A percentile compares a stretch with the other conserved stretches of the same genome.
Conservation (phyloP, 2,888 invertebrate genomes). For the Meiosimyza platycephala region DNA sequence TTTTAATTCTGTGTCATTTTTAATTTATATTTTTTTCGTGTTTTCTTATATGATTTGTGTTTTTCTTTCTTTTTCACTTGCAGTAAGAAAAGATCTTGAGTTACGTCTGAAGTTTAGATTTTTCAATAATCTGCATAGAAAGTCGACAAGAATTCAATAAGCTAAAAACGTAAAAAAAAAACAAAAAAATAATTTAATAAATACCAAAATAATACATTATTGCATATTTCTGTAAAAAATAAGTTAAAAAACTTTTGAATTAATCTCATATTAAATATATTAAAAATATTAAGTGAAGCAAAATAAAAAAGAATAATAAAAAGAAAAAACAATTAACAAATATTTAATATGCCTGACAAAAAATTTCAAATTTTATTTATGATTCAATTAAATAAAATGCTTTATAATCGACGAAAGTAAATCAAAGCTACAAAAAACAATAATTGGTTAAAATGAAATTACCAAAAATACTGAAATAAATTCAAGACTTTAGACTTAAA, state of each 20-base stretch:
- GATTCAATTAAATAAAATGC: constrained; percentile 37
- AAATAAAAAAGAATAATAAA: constrained; percentile 44
- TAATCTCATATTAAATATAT: constrained; percentile 31
- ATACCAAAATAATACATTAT: constrained; percentile 47
- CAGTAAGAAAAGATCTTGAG: constrained; percentile 97
- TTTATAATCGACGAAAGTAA: constrained; percentile 36
- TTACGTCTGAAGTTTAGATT: constrained; percentile 95
- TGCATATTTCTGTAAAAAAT: constrained; percentile 47
- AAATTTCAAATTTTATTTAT: constrained; percentile 29
- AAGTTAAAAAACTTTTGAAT: constrained; percentile 40
- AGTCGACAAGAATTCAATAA: constrained; percentile 89
- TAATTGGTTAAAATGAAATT: constrained; percentile 23
- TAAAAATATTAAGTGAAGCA: constrained; percentile 28
- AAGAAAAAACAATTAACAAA: constrained; percentile 49
- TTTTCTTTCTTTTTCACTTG: constrained; percentile 55
- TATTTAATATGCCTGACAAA: constrained; percentile 29
- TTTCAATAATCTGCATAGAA: constrained; percentile 92
- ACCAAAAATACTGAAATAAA: constrained; percentile 8
- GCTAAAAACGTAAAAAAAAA: constrained; percentile 40
- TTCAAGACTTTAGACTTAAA: constrained; percentile 10
- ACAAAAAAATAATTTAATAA: constrained; percentile 46
- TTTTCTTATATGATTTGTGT: constrained; percentile 49
- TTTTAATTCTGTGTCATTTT: constrained; percentile 18
- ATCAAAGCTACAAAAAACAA: constrained; percentile 28
- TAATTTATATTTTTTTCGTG: constrained; percentile 35